Base-by-base conservation (phyloP, 2,888 invertebrate genomes). In the Piscicola geometra region DNA sequence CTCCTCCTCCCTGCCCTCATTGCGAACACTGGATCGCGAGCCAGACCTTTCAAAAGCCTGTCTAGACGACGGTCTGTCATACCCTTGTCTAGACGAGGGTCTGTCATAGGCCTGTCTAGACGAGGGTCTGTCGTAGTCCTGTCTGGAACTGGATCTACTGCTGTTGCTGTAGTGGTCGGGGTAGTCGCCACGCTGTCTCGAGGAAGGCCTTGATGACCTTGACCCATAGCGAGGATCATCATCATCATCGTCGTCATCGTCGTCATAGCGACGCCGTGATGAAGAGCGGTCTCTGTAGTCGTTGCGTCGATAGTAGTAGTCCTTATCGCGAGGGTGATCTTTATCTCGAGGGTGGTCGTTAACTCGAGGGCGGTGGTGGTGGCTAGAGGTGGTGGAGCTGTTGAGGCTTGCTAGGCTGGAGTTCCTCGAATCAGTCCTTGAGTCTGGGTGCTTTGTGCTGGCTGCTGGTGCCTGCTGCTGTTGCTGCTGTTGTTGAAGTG, bases 181-280 rank as follows among this genome's bases (percentile, higher is more conserved):
- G n/a, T 67, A 67, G 35, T 67, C 67, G 30, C 30, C n/a, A n/a
- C n/a, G n/a, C 5, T 28, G 28, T 3, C 67, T 3, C 3, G 67
- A 67, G n/a, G 28, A 9, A n/a, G 67, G 67, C n/a, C 67, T 9
- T 5, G 64, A 64, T 5, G 67, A 67, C 9, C 33, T 15, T 5
- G 9, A 9, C 33, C n/a, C 35, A 30, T 32, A 67, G 5, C 35
- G 3, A 5, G 9, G 2, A 3, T 5, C 3, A 67, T 3, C 5
- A 2, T 32, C 30, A 32, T 32, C 67, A 32, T 67, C 32, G 15
- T 5, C 3, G 30, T 3, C 5, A 2, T 32, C 30, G 67, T 32
- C 67, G 67, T 67, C 32, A 67, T 67, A 67, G 18, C 35, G 32
- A 30, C 15, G 67, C 30, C 67, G 32, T 12, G 67, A 67, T 18